A percentile compares a stretch with the other conserved stretches of the same genome.
These are phyloP conservation scores for Kradibia gibbosae DNA, from an alignment of 1,140 invertebrate genomes.

Conservation along the genomic window DNA sequence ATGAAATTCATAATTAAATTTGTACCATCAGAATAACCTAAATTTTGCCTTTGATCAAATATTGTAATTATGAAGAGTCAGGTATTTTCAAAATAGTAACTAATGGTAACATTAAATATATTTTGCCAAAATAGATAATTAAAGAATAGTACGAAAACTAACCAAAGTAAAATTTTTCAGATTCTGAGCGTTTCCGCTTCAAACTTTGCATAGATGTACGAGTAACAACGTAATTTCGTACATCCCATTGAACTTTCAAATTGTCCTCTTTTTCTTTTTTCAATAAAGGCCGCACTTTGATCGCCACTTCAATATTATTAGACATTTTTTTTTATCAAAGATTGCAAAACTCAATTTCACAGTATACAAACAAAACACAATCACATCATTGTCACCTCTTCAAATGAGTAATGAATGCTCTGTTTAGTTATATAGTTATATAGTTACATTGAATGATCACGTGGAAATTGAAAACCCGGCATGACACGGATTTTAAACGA, in stretches of 20 bases:
- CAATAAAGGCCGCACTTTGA: constrained; percentile 82
- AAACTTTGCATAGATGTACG: neutral
- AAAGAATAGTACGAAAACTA: constrained; percentile 40
- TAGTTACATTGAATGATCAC: too few relatives aligned
- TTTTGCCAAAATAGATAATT: too few relatives aligned
- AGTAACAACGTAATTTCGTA: constrained; percentile 69
- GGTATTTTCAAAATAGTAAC: too few relatives aligned
- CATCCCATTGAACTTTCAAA: constrained; percentile 75
- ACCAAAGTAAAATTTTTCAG: constrained; percentile 70
- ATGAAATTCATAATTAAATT: too few relatives aligned
- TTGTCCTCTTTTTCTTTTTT: constrained; percentile 76
- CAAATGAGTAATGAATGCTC: too few relatives aligned
- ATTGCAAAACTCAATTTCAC: neutral
- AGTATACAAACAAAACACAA: constrained; percentile 16
- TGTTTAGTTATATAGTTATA: neutral
- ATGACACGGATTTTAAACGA: neutral
- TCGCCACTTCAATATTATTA: constrained; percentile 81
- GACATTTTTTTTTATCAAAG: constrained; percentile 61
- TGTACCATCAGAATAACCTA: too few relatives aligned
- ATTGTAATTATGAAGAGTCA: too few relatives aligned
- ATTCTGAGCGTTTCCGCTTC: constrained; percentile 62
- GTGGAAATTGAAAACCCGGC: neutral
- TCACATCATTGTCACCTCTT: neutral
- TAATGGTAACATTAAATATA: too few relatives aligned
- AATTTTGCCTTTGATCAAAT: too few relatives aligned